Base-by-base conservation (phyloP, 1,140 invertebrate species). In the Drosophila ercepeae region DNA sequence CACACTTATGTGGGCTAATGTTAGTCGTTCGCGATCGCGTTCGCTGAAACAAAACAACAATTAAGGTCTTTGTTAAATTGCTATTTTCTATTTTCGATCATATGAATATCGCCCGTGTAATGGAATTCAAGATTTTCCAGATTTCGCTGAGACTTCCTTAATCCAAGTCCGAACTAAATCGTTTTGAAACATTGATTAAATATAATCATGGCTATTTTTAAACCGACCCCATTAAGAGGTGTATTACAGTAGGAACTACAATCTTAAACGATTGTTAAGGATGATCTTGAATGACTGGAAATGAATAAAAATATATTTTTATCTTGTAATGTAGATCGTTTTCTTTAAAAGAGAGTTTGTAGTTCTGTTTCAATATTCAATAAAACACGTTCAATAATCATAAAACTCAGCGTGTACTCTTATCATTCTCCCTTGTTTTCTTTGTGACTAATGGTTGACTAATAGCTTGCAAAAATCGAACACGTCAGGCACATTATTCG, bases 1-100 rank as follows among this genome's bases (percentile, higher is more conserved):
- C 53, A 83, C 57, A 64, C 39, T 44, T 34, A 52, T 67, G 63
- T 67, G 29, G 45, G 63, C 69, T 74, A 75, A 83, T 82, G 58
- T 29, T 57, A 70, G 73, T 69, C 64, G 63, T 59, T 53, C 25
- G 51, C 45, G 42, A 48, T 54, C 44, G n/a, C n/a, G n/a, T n/a
- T 19, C 23, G 58, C 16, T 73, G 67, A 55, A 57, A 58, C 49
- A 69, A 61, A 61, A 78, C 21, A 69, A 71, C 41, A 51, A 48
- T 49, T 68, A 69, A 29, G 63, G 63, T 41, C 42, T 53, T 54
- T 58, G 52, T 54, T 75, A 63, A 68, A 68, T 77, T 68, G 68
- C 48, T 54, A 58, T 53, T 58, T 44, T 59, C 29, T 5, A 25
- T 61, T 8, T 9, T 36, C 8, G 8, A 29, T 14, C 11, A 36